Percentiles rank a stretch among this genome's conserved stretches.
Evolutionary conservation across 2,113 vertebrate species (phyloP).

Genomic region (Galbula dea): DNA sequence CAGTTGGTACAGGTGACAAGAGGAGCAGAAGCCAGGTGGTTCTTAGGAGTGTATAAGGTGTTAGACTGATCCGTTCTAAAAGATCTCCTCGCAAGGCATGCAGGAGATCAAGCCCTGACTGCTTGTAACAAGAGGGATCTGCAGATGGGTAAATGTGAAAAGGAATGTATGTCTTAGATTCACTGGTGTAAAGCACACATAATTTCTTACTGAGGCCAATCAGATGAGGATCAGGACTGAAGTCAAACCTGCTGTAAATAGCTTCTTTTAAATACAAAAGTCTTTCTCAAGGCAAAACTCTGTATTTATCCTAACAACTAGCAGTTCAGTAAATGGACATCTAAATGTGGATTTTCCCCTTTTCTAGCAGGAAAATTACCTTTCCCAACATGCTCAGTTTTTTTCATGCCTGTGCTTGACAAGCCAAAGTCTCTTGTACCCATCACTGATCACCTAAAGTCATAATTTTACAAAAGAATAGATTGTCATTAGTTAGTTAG

Average conservation of each 20-base stretch:
- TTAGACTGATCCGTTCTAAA: not conserved
- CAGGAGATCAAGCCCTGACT: not conserved
- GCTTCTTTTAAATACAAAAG: not conserved
- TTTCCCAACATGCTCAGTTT: not conserved
- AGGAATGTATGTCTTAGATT: not conserved
- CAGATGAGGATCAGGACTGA: not conserved
- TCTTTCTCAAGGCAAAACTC: not conserved
- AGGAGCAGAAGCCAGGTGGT: not conserved
- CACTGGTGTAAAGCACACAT: not conserved
- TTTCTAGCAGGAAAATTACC: not conserved
- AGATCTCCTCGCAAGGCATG: not conserved
- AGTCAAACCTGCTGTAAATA: not conserved
- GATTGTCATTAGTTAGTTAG: not conserved
- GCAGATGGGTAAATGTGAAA: not conserved
- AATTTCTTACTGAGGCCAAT: not conserved
- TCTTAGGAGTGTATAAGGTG: not conserved
- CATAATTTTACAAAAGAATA: not conserved
- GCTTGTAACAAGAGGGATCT: not conserved
- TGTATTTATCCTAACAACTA: conserved; percentile 11
- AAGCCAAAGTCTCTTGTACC: not conserved
- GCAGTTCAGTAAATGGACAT: not conserved
- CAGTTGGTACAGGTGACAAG: not conserved
- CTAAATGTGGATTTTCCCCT: not conserved
- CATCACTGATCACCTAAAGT: not conserved
- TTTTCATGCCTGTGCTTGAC: not conserved